Percentiles rank a stretch among this genome's conserved stretches.
Evolutionary conservation across 2,113 vertebrate genomes (phyloP).

Genomic region (Cervus canadensis): DNA sequence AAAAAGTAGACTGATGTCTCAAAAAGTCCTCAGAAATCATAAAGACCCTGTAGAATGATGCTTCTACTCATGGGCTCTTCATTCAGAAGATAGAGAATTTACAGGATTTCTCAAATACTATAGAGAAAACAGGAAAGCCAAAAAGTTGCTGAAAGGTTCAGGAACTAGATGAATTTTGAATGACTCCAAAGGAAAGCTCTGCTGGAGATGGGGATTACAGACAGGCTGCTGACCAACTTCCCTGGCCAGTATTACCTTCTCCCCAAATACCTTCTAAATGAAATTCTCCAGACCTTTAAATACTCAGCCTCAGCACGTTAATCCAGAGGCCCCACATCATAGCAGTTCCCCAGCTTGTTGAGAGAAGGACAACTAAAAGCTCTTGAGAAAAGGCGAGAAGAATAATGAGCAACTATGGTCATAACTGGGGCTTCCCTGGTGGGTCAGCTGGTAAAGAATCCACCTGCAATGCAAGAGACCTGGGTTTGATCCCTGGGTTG

Average conservation of each 20-base stretch:
- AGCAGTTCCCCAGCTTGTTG: background rate
- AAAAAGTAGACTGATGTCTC: background rate
- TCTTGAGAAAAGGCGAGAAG: background rate
- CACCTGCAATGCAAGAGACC: background rate
- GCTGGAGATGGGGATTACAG: background rate
- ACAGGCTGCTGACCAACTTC: background rate
- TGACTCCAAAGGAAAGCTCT: background rate
- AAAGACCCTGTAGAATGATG: background rate
- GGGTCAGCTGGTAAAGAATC: background rate
- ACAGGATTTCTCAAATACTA: slow-evolving; percentile 17
- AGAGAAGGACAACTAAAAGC: background rate
- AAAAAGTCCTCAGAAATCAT: background rate
- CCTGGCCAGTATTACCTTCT: background rate
- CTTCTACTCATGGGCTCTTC: background rate
- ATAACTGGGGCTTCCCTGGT: background rate
- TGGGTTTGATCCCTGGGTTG: background rate
- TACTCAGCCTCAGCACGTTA: background rate
- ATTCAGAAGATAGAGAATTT: background rate
- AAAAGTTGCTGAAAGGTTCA: slow-evolving; percentile 34
- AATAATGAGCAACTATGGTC: background rate
- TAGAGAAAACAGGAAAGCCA: slow-evolving; percentile 19
- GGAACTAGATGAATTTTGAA: slow-evolving; percentile 44
- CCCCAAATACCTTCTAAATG: background rate
- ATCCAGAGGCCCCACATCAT: background rate
- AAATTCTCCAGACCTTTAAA: background rate